Base-by-base conservation (phyloP, 2,113 vertebrate genomes). In the Phylloscopus trochiloides region DNA sequence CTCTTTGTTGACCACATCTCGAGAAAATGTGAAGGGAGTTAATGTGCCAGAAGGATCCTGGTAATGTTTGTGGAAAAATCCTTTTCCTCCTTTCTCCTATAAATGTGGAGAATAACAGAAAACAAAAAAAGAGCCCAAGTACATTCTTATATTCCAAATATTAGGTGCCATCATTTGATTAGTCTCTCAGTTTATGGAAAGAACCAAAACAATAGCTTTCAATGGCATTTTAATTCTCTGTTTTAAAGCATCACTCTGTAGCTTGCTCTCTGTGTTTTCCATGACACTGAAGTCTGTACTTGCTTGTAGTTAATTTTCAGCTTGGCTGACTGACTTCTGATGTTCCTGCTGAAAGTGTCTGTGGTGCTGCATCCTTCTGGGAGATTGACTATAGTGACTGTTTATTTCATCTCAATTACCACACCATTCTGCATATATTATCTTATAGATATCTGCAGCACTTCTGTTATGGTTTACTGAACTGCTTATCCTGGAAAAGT, bases 381-480 rank as follows among this genome's bases (percentile, higher is more conserved):
- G 52, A 87, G n/a, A 50, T 65, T 8, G 47, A 20, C 85, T 51
- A 9, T 6, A 51, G n/a, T 18, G 34, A 11, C 65, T 48, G 28
- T 36, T 93, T 91, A 51, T 62, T 72, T 36, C 38, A 58, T 81
- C 45, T 82, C 51, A 67, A 19, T 84, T 86, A 84, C 45, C 66
- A 82, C 10, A 77, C 10, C 32, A 19, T 40, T 87, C 84, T 83
- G 52, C 24, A 47, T 29, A 50, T 21, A 88, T 62, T 50, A 57
- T 68, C 28, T 89, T 59, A 51, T 4, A 91, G 55, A 65, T 59
- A 75, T 32, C 25, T 80, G 31, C 36, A 94, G 50, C 36, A 29
- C 36, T 92, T 61, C 81, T 63, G 52, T 52, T 90, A 52, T 70
- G 92, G 57, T 54, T 91, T 95, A 84, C 17, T 86, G 82, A 94